These are phyloP conservation scores for Gymnocheta viridis DNA, from an alignment of 2,888 invertebrate genomes.

Conservation along the genomic window DNA sequence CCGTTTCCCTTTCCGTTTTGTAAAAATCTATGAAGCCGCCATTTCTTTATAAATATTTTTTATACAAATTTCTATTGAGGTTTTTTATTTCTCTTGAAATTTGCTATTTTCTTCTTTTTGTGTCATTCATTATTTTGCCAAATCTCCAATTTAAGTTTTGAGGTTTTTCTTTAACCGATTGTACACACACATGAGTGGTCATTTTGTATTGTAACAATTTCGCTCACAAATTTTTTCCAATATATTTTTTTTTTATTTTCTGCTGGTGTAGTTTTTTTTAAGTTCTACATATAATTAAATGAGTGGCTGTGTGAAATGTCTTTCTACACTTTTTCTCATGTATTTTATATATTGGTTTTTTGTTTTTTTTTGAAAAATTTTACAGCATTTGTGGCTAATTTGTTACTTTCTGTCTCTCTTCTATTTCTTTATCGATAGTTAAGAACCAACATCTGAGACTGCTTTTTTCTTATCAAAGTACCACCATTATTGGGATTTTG, in stretches of 20 bases:
- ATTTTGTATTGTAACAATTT: conserved; percentile 28
- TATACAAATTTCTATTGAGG: not conserved
- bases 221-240: not conserved
- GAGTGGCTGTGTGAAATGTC: not conserved
- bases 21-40: not conserved
- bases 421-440: not conserved
- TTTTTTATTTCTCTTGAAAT: not conserved
- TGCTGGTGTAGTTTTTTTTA: conserved; percentile 8
- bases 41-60: not conserved
- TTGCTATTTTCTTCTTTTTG: not conserved
- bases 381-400: conserved; percentile 58
- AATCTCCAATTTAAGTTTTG: conserved; percentile 42
- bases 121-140: conserved; percentile 24
- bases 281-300: not conserved
- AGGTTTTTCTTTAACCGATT: conserved; percentile 14
- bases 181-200: conserved; percentile 57
- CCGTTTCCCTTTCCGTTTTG: not conserved
- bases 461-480: not conserved
- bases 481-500: not conserved
- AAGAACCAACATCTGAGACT: not conserved
- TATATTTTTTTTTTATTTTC: not conserved
- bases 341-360: not conserved
- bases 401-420: conserved; percentile 28
- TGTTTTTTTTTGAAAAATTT: conserved; percentile 31
- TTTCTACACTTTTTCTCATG: not conserved